These are phyloP conservation scores for Nasonia giraulti DNA, from an alignment of 1,140 invertebrate genomes.

Conservation along the genomic window DNA sequence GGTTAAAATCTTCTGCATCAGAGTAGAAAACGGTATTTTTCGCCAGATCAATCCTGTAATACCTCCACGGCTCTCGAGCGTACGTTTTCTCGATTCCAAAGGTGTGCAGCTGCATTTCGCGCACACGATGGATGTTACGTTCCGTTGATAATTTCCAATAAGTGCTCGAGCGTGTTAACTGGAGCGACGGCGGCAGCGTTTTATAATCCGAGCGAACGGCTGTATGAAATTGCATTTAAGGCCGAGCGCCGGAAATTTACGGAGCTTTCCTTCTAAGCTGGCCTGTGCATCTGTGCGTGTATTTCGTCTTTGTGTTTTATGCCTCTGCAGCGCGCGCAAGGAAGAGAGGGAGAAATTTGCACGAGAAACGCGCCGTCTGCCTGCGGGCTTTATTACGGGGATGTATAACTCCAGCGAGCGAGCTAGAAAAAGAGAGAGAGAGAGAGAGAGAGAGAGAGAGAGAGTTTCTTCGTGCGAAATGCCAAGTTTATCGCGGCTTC, in stretches of 20 bases:
- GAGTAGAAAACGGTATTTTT: neutral
- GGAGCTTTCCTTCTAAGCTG: slow-evolving; percentile 3
- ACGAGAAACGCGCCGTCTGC: neutral
- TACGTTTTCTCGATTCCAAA: neutral
- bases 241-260: slow-evolving; percentile 12
- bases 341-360: neutral
- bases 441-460: neutral
- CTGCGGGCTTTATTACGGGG: neutral
- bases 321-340: neutral
- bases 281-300: neutral
- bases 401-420: neutral
- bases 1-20: neutral
- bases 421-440: neutral
- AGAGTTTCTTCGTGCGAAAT: neutral
- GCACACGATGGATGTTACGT: slow-evolving; percentile 67
- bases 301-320: slow-evolving; percentile 2
- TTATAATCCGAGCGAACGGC: slow-evolving; percentile 28
- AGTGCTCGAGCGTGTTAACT: slow-evolving; percentile 69
- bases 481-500: slow-evolving; percentile 1
- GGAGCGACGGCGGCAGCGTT: slow-evolving; percentile 56
- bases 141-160: slow-evolving; percentile 72
- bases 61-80: neutral
- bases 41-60: neutral
- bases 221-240: slow-evolving; percentile 19
- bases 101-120: slow-evolving; percentile 26